Evolutionary conservation across 2,113 vertebrate species (phyloP), one percentile per base, ranked within the genome.

Genomic region (Excalfactoria chinensis): DNA sequence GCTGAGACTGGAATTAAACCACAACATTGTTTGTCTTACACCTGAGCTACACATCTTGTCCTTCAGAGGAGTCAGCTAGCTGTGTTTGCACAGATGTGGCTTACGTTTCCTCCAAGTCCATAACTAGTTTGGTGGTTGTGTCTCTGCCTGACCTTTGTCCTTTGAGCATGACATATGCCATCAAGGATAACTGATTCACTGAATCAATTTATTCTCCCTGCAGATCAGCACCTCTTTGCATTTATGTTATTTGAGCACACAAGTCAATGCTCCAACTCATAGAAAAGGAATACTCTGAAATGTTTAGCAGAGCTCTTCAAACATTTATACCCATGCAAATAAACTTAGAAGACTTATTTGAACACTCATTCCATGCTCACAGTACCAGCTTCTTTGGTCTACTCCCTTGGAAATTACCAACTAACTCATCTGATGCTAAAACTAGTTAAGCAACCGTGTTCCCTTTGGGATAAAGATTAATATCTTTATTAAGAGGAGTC

Each of bases 301-400:
- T 74, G 68, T 46, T 59, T 74, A 75, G 28, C 40, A 20, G 7
- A 58, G 41, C n/a, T 37, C 51, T 87, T 87, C 13, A 55, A 5
- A 20, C 6, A 41, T 48, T 40, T 43, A 81, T 49, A 75, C 12
- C 23, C 37, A 44, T 3, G 22, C 9, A 79, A 91, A 73, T 41
- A 73, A 77, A 7, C 13, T 19, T 11, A 89, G 23, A 69, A 43
- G 3, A 86, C 14, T 63, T 77, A 43, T 21, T 59, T 64, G 58
- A 87, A 32, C 21, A 48, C 3, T 78, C 72, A 63, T 1, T 19
- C 0, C 0, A 49, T 19, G 51, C 3, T 35, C 14, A 43, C 34
- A 53, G 13, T 23, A 51, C 4, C 63, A 76, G 18, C 12, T 30
- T 30, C 30, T 73, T 34, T 49, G 41, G 30, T 35, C 23, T 58